These are phyloP conservation scores for Endotricha flammealis DNA, from an alignment of 2,888 invertebrate genomes.

Conservation along the genomic window DNA sequence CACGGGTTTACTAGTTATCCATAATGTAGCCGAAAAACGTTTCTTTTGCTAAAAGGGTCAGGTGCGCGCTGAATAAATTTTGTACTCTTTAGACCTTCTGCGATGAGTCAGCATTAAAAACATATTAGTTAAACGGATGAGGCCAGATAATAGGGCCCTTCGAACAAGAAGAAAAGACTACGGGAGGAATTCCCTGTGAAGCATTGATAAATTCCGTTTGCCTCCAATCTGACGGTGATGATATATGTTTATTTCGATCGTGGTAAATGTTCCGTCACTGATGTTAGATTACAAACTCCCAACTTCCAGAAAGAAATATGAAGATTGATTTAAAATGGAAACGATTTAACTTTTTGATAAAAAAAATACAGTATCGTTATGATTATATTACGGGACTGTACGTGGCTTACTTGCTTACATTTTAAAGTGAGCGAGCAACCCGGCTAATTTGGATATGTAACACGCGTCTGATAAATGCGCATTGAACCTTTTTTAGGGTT, in stretches of 20 bases:
- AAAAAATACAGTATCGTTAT: too few relatives aligned
- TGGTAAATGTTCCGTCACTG: too few relatives aligned
- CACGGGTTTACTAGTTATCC: background rate
- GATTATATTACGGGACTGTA: too few relatives aligned
- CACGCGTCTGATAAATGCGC: too few relatives aligned
- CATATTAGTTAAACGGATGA: slow-evolving; percentile 10
- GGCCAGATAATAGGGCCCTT: slow-evolving; percentile 3
- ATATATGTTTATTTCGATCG: background rate
- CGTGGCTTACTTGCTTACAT: too few relatives aligned
- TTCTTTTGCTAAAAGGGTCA: slow-evolving; percentile 7
- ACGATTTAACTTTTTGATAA: background rate
- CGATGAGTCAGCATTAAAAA: slow-evolving; percentile 13
- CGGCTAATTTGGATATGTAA: too few relatives aligned
- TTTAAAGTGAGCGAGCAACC: too few relatives aligned
- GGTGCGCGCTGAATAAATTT: slow-evolving; percentile 7
- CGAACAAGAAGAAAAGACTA: background rate
- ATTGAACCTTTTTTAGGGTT: too few relatives aligned
- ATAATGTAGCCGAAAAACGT: background rate
- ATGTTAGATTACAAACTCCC: too few relatives aligned
- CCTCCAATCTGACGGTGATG: background rate
- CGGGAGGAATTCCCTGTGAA: slow-evolving; percentile 1
- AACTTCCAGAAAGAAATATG: background rate
- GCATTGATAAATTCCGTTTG: slow-evolving; percentile 3
- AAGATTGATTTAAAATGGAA: background rate
- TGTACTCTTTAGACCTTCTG: background rate